These are phyloP conservation scores for Nowickia ferox DNA, from an alignment of 2,888 invertebrate genomes.

Conservation along the genomic window DNA sequence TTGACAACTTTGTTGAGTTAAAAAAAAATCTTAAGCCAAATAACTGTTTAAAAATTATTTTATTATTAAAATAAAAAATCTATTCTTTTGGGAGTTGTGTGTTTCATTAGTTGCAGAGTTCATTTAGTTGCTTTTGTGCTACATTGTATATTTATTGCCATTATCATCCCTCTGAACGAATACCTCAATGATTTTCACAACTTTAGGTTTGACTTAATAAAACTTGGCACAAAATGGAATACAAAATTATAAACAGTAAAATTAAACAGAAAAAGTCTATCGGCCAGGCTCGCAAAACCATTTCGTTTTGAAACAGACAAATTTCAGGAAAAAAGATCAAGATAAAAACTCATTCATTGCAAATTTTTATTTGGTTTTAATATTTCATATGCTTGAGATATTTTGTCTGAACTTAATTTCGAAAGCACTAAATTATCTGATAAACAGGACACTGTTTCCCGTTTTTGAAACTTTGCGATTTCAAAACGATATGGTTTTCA, in stretches of 20 bases:
- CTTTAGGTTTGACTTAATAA: constrained; percentile 28
- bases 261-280: not conserved
- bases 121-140: not conserved
- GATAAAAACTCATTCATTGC: too few species aligned
- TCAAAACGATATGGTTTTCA: too few species aligned
- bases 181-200: not conserved
- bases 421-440: too few species aligned
- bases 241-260: constrained; percentile 46
- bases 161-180: too few species aligned
- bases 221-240: constrained; percentile 68
- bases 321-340: not conserved
- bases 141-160: too few species aligned
- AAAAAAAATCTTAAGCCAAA: constrained; percentile 26
- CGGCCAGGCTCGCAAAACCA: not conserved
- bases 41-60: constrained; percentile 26
- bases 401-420: too few species aligned
- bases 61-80: not conserved
- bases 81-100: not conserved
- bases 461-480: too few species aligned
- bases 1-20: constrained; percentile 11
- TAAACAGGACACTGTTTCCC: too few species aligned
- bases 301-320: not conserved
- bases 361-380: too few species aligned
- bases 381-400: too few species aligned
- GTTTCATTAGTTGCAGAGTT: not conserved